phyloP scores from a whole-genome alignment of 1,140 invertebrate genomes.

The Ctenoplectra terminalis region DNA sequence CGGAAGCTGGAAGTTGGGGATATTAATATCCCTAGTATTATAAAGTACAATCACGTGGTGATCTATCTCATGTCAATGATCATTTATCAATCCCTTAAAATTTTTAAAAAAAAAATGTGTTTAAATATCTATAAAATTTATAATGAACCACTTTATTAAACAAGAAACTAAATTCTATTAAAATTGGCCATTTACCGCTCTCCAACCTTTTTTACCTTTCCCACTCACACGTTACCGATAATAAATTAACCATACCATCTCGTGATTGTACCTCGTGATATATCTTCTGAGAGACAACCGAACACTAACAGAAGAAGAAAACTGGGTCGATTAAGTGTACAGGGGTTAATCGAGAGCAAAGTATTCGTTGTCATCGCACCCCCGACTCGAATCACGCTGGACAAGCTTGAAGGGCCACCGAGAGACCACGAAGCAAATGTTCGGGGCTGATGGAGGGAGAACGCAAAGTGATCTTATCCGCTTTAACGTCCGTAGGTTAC shows the following conservation, averaged over 20 bases:
- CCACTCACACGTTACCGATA: not conserved
- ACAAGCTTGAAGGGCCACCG: constrained; percentile 47
- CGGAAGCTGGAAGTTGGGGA: not conserved
- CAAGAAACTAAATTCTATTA: not conserved
- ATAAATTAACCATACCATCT: not conserved
- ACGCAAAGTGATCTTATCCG: constrained; percentile 78
- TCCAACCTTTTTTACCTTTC: too few species aligned
- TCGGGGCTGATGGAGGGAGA: constrained; percentile 56
- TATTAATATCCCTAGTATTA: not conserved
- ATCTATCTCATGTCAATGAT: not conserved
- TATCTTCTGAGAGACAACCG: not conserved
- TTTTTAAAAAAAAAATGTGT: too few species aligned
- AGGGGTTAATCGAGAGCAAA: not conserved
- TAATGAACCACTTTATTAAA: not conserved
- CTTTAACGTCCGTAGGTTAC: constrained; percentile 76
- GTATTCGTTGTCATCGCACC: not conserved
- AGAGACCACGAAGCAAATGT: constrained; percentile 27
- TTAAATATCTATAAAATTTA: not conserved
- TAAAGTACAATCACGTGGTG: constrained; percentile 15
- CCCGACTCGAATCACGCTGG: not conserved
- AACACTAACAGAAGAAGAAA: constrained; percentile 5
- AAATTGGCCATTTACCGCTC: not conserved
- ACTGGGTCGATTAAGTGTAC: not conserved
- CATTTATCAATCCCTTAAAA: not conserved
- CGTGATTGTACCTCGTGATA: not conserved